Percentiles rank a stretch among this genome's conserved stretches.
Conservation (phyloP, 2,113 vertebrate genomes). For the Conger conger region DNA sequence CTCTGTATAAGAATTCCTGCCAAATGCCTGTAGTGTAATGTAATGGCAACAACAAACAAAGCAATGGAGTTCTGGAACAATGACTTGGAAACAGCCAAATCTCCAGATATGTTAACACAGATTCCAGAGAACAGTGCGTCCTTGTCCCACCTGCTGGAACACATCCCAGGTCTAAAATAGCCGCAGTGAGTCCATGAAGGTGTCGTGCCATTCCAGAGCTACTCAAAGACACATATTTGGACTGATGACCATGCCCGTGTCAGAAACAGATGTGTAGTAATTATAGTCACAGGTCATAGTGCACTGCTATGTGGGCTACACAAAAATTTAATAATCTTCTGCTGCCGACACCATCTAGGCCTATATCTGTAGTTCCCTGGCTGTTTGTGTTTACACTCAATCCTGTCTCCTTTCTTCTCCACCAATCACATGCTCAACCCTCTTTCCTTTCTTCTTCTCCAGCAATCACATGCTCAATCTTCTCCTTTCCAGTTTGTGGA, state of each 20-base stretch:
- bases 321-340: neutral
- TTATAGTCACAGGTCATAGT: slow-evolving; percentile 5
- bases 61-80: no score
- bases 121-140: no score
- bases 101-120: no score
- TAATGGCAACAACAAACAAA: no score
- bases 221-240: neutral
- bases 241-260: neutral
- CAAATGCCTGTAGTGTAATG: no score
- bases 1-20: no score
- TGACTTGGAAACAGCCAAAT: neutral
- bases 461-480: no score
- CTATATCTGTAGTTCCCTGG: neutral
- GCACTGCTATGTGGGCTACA: neutral
- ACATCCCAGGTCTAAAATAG: neutral
- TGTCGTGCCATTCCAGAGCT: neutral
- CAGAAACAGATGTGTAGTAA: slow-evolving; percentile 14
- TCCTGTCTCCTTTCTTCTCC: slow-evolving; percentile 12
- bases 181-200: neutral
- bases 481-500: no score
- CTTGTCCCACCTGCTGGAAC: neutral
- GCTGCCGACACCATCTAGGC: neutral
- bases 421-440: slow-evolving; percentile 59
- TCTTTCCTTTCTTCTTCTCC: neutral
- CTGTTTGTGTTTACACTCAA: slow-evolving; percentile 4